Base-by-base conservation (phyloP, 2,888 invertebrate genomes). In the Petrolisthes cinctipes region DNA sequence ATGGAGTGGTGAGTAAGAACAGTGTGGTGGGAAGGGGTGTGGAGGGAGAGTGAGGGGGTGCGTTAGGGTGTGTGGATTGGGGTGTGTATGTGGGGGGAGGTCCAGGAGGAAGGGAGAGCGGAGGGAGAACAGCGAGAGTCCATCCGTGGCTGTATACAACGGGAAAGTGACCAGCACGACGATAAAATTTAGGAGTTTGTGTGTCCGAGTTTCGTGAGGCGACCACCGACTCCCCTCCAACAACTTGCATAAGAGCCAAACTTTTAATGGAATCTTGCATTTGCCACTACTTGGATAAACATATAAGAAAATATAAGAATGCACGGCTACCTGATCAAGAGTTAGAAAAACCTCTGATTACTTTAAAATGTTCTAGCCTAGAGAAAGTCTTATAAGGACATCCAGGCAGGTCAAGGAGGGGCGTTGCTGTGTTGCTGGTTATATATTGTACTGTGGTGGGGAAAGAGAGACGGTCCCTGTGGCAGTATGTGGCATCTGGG, bases 181-280 rank as follows among this genome's bases (percentile, higher is more conserved):
- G 57, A 54, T 81, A 81, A 81, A 61, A 66, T 81, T 81, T 66
- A 81, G 81, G 37, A 53, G 81, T 81, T 81, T 81, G 66, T 81
- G 81, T 37, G 81, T 6, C 66, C 54, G 81, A 66, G 81, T 81
- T 66, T 66, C 66, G 81, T 54, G 71, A 71, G 71, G 71, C 20
- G 71, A 71, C 71, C 51, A 37, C 66, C 37, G 37, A 66, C 66
- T 17, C 83, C 54, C 76, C 83, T 66, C 20, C 78, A n/a, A 76
- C 78, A 79, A 85, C 85, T 85, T 85, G 79, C 85, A 85, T 85
- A 79, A 85, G 85, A 68, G 79, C 85, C 79, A 85, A 85, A 85
- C 85, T 85, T 85, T 85, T 85, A 66, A 85, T 85, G 85, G 85
- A 85, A 79, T 85, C 79, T 57, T 78, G 54, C 68, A 79, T 85